Conservation (phyloP, 2,113 vertebrate species). For the Microtus montanus region DNA sequence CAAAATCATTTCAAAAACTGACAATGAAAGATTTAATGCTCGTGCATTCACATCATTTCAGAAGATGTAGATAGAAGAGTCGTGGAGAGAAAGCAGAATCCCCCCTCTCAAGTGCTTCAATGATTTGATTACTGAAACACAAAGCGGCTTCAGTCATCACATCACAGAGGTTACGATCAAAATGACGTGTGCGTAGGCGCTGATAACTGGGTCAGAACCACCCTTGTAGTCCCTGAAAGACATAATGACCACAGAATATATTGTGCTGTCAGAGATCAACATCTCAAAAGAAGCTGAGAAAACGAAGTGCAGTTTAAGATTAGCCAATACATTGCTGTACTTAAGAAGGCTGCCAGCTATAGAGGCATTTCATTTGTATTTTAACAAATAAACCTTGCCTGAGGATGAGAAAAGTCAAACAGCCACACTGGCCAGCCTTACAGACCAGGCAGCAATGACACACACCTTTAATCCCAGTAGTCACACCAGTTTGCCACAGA, state of each 20-base stretch:
- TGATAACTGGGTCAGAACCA: background rate
- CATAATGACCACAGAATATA: background rate
- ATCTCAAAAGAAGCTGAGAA: background rate
- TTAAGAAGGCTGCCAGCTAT: background rate
- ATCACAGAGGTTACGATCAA: background rate
- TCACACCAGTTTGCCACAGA: too few relatives aligned
- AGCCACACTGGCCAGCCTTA: too few relatives aligned
- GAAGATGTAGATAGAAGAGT: background rate
- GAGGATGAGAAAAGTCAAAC: too few relatives aligned
- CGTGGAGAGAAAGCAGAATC: constrained; percentile 15
- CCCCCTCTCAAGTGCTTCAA: background rate
- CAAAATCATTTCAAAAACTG: background rate
- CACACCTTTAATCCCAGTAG: too few relatives aligned
- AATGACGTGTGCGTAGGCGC: background rate
- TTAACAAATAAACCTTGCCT: too few relatives aligned
- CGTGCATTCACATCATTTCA: background rate
- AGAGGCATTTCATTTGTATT: too few relatives aligned
- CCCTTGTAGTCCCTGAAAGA: background rate
- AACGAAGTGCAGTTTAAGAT: background rate
- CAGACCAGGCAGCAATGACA: too few relatives aligned
- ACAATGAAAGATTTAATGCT: background rate
- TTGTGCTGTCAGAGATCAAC: constrained; percentile 22
- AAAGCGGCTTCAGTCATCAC: background rate
- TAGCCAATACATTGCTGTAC: background rate
- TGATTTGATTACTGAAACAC: background rate